Evolutionary conservation across 2,888 invertebrate species (phyloP), one percentile per base, ranked within the genome.

Genomic region (Xestia ashworthii): DNA sequence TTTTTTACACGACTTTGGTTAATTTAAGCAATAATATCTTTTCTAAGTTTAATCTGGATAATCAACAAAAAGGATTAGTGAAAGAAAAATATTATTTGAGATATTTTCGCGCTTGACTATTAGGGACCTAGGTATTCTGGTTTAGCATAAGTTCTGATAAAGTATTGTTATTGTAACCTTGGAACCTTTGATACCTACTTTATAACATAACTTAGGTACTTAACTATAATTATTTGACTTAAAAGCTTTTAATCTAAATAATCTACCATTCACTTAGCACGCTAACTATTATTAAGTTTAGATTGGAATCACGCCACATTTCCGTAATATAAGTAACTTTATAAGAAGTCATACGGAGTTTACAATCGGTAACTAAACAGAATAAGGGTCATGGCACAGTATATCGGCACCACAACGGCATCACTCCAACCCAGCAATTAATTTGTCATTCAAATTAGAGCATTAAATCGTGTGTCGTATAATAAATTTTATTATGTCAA

Each of bases 1-100:
- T 73, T 83, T 88, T 82, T 82, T 80, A 82, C 78, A 71, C 65
- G 71, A 74, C 67, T 78, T 64, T 79, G 78, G 71, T 79, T 81
- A 87, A 84, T 83, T 86, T 81, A 76, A 78, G 76, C 80, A 83
- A 78, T 76, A 80, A 68, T 74, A 71, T 74, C 41, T 81, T 80
- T 76, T 38, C 16, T 53, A 60, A 71, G 66, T 78, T 65, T 48
- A 22, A 44, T 12, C 25, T 41, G 55, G 62, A 64, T 74, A 55
- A 32, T 53, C 19, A 53, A 70, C n/a, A 70, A n/a, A 64, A 60
- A 41, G 14, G 19, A 46, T 58, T 71, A 32, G 14, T 65, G 6
- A 32, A 38, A 38, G 14, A 22, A 25, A 46, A 11, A 22, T 8
- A 22, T 38, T 53, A 68, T 22, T 68, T 32, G 3, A 44, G 41